Conservation (phyloP, 2,888 invertebrate species). For the Eilema griseolum region DNA sequence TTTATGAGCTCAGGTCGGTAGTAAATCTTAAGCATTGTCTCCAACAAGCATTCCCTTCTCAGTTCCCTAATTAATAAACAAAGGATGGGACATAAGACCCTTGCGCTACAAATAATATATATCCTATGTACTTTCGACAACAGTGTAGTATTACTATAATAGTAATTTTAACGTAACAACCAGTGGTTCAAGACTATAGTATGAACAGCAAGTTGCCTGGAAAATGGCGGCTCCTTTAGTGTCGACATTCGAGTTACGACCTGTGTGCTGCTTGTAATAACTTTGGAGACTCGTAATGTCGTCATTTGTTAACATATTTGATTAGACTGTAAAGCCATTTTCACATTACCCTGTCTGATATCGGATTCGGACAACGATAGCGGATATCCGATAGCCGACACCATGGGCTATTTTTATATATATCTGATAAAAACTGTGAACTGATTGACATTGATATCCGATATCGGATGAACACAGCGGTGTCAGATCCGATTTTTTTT, state of each 20-base stretch:
- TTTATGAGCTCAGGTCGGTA: slow-evolving; percentile 70
- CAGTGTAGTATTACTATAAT: neutral
- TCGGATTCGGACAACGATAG: too few species aligned
- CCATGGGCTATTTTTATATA: too few species aligned
- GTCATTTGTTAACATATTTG: slow-evolving; percentile 54
- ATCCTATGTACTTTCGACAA: neutral
- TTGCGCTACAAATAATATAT: neutral
- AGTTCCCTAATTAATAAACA: slow-evolving; percentile 64
- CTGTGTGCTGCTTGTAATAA: slow-evolving; percentile 45
- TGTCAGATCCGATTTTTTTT: too few species aligned
- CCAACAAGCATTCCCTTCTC: slow-evolving; percentile 36
- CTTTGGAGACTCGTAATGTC: slow-evolving; percentile 41
- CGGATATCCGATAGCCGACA: too few species aligned
- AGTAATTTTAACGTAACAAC: neutral
- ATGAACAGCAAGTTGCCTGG: neutral
- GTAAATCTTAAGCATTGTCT: slow-evolving; percentile 72
- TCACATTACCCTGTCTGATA: too few species aligned
- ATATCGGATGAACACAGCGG: too few species aligned
- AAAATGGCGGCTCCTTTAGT: neutral
- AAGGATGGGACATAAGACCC: slow-evolving; percentile 28
- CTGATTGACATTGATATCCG: too few species aligned
- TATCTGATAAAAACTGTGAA: too few species aligned
- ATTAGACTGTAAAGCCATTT: slow-evolving; percentile 51
- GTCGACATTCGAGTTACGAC: slow-evolving; percentile 29
- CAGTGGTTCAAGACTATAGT: neutral